Conservation (phyloP, 2,113 vertebrate genomes). For the Nothobranchius furzeri region DNA sequence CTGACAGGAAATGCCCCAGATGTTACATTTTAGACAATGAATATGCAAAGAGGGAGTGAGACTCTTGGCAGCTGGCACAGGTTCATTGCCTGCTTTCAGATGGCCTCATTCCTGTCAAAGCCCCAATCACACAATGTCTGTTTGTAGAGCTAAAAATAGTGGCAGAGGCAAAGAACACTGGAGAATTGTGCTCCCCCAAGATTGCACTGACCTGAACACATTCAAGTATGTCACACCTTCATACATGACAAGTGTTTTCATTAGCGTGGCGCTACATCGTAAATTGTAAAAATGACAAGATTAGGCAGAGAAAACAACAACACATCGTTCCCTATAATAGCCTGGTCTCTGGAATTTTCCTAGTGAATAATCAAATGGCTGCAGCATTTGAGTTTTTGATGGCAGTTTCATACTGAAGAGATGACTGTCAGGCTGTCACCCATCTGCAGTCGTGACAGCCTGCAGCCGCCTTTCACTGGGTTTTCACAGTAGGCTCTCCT, state of each 20-base stretch:
- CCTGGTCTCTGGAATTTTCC: conserved; percentile 11
- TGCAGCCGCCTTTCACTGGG: conserved; percentile 21
- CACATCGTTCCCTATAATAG: conserved; percentile 2
- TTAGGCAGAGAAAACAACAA: conserved; percentile 1
- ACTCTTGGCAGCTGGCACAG: conserved; percentile 43
- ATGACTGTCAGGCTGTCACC: conserved; percentile 13
- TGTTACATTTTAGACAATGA: conserved; percentile 59
- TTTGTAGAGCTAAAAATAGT: conserved; percentile 67
- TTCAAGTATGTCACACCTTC: conserved; percentile 14
- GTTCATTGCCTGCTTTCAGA: conserved; percentile 50
- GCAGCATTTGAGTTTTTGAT: conserved; percentile 35
- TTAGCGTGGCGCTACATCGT: neutral
- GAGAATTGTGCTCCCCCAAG: conserved; percentile 42
- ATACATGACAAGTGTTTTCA: conserved; percentile 8
- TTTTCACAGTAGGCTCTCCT: conserved; percentile 24
- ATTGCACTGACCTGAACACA: conserved; percentile 40
- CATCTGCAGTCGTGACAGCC: conserved; percentile 39
- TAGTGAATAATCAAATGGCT: conserved; percentile 26
- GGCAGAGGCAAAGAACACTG: conserved; percentile 34
- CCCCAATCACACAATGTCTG: conserved; percentile 51
- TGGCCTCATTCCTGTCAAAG: conserved; percentile 68
- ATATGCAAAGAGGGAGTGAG: conserved; percentile 42
- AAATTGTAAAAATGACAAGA: conserved; percentile 17
- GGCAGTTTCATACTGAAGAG: conserved; percentile 18
- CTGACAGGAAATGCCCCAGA: conserved; percentile 62